Evolutionary conservation across 2,113 vertebrate species (phyloP), one percentile per base, ranked within the genome.

Genomic region (Turnix velox): DNA sequence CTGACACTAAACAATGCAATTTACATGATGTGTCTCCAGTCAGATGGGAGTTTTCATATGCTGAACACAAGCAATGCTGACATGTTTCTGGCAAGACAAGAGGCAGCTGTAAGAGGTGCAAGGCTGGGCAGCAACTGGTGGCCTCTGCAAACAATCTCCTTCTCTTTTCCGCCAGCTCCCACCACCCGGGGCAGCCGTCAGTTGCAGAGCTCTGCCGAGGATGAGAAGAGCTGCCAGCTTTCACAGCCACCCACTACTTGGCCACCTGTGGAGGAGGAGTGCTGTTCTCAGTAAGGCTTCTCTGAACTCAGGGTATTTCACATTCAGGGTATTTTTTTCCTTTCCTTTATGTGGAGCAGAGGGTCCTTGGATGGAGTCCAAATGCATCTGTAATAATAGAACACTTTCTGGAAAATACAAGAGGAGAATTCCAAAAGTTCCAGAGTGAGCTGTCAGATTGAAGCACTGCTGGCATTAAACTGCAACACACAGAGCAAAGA

Each of bases 241-340:
- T 10, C 45, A 49, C 52, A 17, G 2, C 19, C 51, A 31, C 14
- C 55, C 4, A 2, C 55, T 45, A 31, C 35, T 24, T 4, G 2
- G 6, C 9, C 45, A 20, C 0, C 0, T 2, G 0, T 5, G 37
- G 13, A 49, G 39, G 9, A 31, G 87, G 27, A 63, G 43, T 3
- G 19, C 45, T 73, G 31, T 1, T 33, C 37, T 61, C 5, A 0
- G 0, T 27, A 35, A 27, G 14, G 7, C 12, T 85, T 35, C 46
- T 45, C 62, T 7, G 27, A 90, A 65, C 17, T 25, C 43, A 10
- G 19, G 4, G 11, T 9, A 35, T 72, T 63, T 54, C 24, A 9
- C 33, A 12, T 12, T 42, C 5, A 1, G 25, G 11, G 10, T 18
- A 31, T 30, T 79, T 48, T 19, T 78, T 49, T 15, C 17, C 33